Percentiles rank a stretch among this genome's conserved stretches.
phyloP scores from a whole-genome alignment of 2,113 vertebrate species.

The Urocolius indicus region DNA sequence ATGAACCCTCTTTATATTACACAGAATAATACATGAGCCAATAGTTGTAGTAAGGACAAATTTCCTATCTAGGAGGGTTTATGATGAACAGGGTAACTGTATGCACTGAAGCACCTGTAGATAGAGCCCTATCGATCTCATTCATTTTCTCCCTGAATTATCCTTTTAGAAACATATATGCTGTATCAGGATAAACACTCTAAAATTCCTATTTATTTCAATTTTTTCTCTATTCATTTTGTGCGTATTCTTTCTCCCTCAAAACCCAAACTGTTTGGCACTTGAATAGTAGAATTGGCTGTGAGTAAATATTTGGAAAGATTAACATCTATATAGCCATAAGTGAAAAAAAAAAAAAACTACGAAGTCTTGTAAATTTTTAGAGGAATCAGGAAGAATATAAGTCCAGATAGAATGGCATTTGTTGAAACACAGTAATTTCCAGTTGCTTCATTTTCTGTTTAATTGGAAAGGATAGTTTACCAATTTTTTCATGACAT shows the following conservation, averaged over 20 bases:
- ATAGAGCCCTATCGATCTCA: not conserved
- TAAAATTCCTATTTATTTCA: not conserved
- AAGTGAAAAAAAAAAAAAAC: not conserved
- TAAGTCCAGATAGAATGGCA: not conserved
- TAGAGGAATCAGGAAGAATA: not conserved
- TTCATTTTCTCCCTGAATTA: not conserved
- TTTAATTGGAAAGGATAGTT: not conserved
- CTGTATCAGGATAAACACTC: not conserved
- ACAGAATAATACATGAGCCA: conserved; percentile 56
- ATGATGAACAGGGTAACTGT: not conserved
- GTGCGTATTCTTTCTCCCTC: not conserved
- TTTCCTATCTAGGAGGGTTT: conserved; percentile 45
- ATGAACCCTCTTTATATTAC: not conserved
- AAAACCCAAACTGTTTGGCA: not conserved
- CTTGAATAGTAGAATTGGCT: not conserved
- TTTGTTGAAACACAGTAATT: not conserved
- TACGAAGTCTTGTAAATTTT: not conserved
- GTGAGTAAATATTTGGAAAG: not conserved
- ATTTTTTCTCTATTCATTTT: not conserved
- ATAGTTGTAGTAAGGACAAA: conserved; percentile 17
- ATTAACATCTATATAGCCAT: not conserved
- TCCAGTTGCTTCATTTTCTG: not conserved
- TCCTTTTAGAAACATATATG: not conserved
- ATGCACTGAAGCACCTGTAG: not conserved
- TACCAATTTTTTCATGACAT: not conserved